phyloP scores from a whole-genome alignment of 1,140 invertebrate species.

The Papilio polyxenes region DNA sequence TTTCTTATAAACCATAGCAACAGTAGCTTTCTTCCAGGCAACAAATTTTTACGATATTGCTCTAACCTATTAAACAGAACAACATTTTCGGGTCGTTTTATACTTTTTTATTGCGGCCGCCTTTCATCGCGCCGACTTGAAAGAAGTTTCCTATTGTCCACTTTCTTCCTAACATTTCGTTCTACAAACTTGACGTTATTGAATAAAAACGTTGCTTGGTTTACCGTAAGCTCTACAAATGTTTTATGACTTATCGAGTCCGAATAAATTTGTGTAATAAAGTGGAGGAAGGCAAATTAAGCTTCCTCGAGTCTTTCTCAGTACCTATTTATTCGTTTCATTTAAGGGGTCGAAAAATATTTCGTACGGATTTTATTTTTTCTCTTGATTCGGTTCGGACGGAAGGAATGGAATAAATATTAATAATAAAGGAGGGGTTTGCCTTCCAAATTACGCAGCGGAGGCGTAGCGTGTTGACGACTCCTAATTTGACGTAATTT shows the following conservation, averaged over 20 bases:
- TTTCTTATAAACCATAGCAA: conserved; percentile 38
- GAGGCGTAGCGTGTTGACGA: conserved; percentile 74
- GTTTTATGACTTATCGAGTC: conserved; percentile 40
- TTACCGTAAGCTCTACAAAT: conserved; percentile 33
- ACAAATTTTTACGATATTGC: conserved; percentile 51
- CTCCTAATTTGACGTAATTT: conserved; percentile 80
- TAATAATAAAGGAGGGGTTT: conserved; percentile 79
- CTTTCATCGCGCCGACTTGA: conserved; percentile 51
- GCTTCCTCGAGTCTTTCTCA: conserved; percentile 33
- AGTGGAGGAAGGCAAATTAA: conserved; percentile 33
- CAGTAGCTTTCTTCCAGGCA: conserved; percentile 57
- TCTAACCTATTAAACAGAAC: conserved; percentile 46
- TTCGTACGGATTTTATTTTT: conserved; percentile 65
- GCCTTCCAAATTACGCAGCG: conserved; percentile 73
- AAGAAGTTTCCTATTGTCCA: conserved; percentile 45
- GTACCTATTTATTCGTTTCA: conserved; percentile 67
- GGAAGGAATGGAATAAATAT: conserved; percentile 77
- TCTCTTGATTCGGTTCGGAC: conserved; percentile 67
- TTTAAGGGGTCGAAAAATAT: conserved; percentile 65
- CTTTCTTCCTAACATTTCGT: conserved; percentile 51
- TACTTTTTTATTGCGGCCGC: conserved; percentile 53
- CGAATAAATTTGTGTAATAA: conserved; percentile 39
- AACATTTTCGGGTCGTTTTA: conserved; percentile 59
- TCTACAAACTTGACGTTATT: conserved; percentile 29
- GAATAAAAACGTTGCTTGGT: conserved; percentile 40